Percentiles rank a stretch among this genome's conserved stretches.
These are phyloP conservation scores for Acholoe squamosa DNA, from an alignment of 2,888 invertebrate genomes.

Conservation along the genomic window DNA sequence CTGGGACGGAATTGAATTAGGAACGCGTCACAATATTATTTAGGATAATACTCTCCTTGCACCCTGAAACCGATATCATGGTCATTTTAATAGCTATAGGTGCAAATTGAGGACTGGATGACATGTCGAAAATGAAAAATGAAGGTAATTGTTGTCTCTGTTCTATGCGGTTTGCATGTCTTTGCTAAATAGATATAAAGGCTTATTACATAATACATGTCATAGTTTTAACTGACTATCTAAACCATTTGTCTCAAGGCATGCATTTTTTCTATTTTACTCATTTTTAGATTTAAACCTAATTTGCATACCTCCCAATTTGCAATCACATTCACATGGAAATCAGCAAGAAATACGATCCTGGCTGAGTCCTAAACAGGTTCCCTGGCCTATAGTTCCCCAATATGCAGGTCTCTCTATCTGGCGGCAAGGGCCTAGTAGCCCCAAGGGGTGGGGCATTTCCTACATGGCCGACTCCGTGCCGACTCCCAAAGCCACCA, in stretches of 20 bases:
- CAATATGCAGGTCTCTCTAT: not conserved
- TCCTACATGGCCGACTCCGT: not conserved
- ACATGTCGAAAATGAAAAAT: not conserved
- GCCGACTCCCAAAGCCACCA: not conserved
- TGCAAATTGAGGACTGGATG: not conserved
- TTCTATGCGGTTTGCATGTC: not conserved
- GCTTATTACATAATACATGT: no score
- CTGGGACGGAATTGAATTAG: constrained; percentile 36
- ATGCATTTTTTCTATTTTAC: no score
- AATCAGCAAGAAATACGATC: no score
- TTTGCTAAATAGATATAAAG: no score
- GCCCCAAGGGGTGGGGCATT: constrained; percentile 8
- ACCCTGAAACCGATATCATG: constrained; percentile 6
- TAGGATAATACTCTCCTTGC: not conserved
- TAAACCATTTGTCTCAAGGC: no score
- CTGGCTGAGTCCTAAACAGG: no score
- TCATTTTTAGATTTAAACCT: no score
- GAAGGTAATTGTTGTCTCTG: not conserved
- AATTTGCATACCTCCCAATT: no score
- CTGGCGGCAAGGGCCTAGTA: not conserved
- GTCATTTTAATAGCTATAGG: not conserved
- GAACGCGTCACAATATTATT: constrained; percentile 27
- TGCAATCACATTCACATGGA: no score
- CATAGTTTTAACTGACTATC: no score
- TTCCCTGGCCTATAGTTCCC: no score